Evolutionary conservation across 2,113 vertebrate genomes (phyloP).

Genomic region (Pipa parva): DNA sequence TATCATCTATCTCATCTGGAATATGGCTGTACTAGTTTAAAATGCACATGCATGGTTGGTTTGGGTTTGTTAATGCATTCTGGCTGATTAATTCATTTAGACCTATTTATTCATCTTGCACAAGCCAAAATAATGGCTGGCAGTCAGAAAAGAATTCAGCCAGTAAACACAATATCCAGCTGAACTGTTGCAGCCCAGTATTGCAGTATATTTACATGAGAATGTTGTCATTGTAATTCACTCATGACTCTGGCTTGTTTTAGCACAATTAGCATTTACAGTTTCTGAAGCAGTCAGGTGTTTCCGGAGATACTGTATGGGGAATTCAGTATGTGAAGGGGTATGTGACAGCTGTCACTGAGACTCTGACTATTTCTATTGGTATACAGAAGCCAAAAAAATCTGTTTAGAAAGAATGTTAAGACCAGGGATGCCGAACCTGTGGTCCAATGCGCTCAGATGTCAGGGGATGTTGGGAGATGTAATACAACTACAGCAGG

Average conservation of each 20-base stretch:
- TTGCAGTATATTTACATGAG: background rate
- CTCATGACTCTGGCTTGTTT: conserved; percentile 27
- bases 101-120: background rate
- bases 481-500: too few species aligned
- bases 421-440: too few species aligned
- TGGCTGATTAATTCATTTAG: conserved; percentile 14
- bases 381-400: too few species aligned
- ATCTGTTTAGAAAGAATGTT: too few species aligned
- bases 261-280: background rate
- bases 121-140: background rate
- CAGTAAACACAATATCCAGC: background rate
- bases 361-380: background rate
- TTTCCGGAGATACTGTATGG: background rate
- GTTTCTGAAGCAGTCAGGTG: conserved; percentile 6
- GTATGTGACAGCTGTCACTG: conserved; percentile 3
- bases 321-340: background rate
- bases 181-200: background rate
- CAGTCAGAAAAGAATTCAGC: conserved; percentile 1
- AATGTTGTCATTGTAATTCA: background rate
- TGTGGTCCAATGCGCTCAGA: too few species aligned
- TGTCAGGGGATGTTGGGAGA: too few species aligned
- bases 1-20: conserved; percentile 14
- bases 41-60: conserved; percentile 1
- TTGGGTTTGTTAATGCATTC: conserved; percentile 18
- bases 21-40: conserved; percentile 7